phyloP scores from a whole-genome alignment of 2,113 vertebrate genomes.

The Bubalus kerabau region DNA sequence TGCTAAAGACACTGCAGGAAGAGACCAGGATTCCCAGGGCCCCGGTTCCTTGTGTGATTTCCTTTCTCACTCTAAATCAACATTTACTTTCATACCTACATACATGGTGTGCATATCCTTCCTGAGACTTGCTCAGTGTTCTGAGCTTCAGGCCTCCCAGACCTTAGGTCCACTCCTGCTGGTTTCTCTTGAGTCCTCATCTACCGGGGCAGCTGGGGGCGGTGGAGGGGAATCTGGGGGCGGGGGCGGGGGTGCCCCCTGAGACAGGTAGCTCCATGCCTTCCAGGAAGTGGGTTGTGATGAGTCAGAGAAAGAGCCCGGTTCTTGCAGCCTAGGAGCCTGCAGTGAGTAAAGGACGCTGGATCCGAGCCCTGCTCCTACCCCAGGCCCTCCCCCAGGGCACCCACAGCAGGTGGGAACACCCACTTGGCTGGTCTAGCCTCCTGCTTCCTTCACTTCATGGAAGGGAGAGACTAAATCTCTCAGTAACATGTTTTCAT shows the following conservation, averaged over 20 bases:
- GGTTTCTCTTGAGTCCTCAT: background rate
- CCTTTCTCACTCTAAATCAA: background rate
- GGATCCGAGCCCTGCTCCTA: background rate
- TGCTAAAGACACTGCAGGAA: background rate
- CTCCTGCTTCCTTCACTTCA: background rate
- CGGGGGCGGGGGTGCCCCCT: fast-evolving
- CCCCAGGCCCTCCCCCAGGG: fast-evolving
- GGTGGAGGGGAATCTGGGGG: background rate
- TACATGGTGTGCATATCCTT: background rate
- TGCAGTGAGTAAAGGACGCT: background rate
- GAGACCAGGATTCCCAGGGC: background rate
- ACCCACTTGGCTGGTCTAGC: background rate
- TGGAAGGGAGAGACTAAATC: background rate
- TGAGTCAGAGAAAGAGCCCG: background rate
- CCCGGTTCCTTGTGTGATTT: background rate
- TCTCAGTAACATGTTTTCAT: background rate
- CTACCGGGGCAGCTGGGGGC: no score
- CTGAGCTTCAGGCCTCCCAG: background rate
- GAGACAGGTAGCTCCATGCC: background rate
- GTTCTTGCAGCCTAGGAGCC: background rate
- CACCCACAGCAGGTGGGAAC: background rate
- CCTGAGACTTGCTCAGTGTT: background rate
- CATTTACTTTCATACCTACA: background rate
- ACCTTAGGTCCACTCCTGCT: background rate
- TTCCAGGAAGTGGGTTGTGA: background rate